phyloP scores from a whole-genome alignment of 2,113 vertebrate species.

The Myodes glareolus region DNA sequence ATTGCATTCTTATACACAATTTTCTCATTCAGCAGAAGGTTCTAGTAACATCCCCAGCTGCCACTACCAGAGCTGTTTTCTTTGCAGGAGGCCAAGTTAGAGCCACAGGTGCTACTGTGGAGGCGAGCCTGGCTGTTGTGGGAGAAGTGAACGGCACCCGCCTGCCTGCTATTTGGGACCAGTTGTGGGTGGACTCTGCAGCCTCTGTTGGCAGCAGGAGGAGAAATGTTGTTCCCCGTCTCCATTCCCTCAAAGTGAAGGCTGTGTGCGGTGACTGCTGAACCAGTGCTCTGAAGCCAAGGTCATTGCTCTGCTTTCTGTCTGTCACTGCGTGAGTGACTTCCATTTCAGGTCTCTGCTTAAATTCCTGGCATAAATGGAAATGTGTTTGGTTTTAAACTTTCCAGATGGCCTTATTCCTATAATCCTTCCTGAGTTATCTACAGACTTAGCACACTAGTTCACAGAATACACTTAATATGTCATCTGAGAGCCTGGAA shows the following conservation, averaged over 20 bases:
- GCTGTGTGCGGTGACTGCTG: slow-evolving; percentile 48
- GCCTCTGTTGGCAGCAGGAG: background rate
- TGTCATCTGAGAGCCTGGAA: slow-evolving; percentile 50
- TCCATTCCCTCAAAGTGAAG: slow-evolving; percentile 21
- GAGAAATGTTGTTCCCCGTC: slow-evolving; percentile 45
- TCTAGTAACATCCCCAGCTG: slow-evolving; percentile 47
- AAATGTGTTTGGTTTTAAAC: slow-evolving; percentile 72
- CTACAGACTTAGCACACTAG: slow-evolving; percentile 49
- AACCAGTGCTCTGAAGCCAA: slow-evolving; percentile 52
- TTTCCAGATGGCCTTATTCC: slow-evolving; percentile 54
- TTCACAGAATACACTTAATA: slow-evolving; percentile 54
- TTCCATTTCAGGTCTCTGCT: slow-evolving; percentile 70
- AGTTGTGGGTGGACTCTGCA: background rate
- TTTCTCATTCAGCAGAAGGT: slow-evolving; percentile 34
- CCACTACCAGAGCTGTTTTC: slow-evolving; percentile 69
- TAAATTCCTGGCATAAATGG: slow-evolving; percentile 75
- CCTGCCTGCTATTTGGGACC: background rate
- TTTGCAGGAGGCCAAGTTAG: slow-evolving; percentile 16
- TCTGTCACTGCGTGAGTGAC: slow-evolving; percentile 29
- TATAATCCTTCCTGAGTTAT: slow-evolving; percentile 31
- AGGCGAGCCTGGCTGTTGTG: slow-evolving; percentile 22
- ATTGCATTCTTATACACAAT: background rate
- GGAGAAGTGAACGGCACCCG: background rate
- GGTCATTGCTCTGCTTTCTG: slow-evolving; percentile 65
- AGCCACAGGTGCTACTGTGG: slow-evolving; percentile 40